Base-by-base conservation (phyloP, 1,140 invertebrate genomes). In the Wiebesia pumilae region DNA sequence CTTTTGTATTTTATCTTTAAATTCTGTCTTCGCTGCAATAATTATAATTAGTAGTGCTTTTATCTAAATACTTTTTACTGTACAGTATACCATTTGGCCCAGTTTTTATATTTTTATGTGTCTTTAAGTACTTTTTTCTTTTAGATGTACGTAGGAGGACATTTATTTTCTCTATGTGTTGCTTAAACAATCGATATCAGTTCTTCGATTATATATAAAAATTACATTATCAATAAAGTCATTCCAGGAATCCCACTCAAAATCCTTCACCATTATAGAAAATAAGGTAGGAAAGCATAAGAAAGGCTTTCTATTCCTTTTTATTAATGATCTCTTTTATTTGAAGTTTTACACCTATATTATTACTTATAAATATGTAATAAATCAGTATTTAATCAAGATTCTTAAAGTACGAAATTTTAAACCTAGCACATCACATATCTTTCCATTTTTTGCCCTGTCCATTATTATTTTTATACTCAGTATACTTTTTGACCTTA, bases 141-240 rank as follows among this genome's bases (percentile, higher is more conserved):
- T 40, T 81, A 33, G n/a, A n/a, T 82, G 43, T 1, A 78, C 43
- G 33, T 62, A 40, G 30, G 40, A 21, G 4, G 21, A 47, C 54
- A 35, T 71, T 19, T 71, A 27, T 65, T 78, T 16, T 80, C 69
- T 79, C 27, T 79, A 80, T 80, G 4, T 35, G n/a, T 80, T 87
- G 35, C 33, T 65, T 79, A 87, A 24, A 83, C n/a, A 33, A 83
- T 87, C 75, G 75, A 43, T 83, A 43, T 85, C 81, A 87, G 81
- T 87, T 58, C 30, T 9, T 87, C 67, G 80, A 80, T 83, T 80
- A 87, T 40, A 12, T 86, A 81, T 85, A 85, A 85, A 81, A 85
- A 24, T 81, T 38, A 47, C 62, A 35, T 81, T 51, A 62, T 33
- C 58, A 9, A 65, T 71, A 73, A 27, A 80, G n/a, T 80, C 33